Evolutionary conservation across 2,797 vertebrate genomes (phyloP), one percentile per base, ranked within the genome.

Genomic region (Oceanodroma leucorhoa): DNA sequence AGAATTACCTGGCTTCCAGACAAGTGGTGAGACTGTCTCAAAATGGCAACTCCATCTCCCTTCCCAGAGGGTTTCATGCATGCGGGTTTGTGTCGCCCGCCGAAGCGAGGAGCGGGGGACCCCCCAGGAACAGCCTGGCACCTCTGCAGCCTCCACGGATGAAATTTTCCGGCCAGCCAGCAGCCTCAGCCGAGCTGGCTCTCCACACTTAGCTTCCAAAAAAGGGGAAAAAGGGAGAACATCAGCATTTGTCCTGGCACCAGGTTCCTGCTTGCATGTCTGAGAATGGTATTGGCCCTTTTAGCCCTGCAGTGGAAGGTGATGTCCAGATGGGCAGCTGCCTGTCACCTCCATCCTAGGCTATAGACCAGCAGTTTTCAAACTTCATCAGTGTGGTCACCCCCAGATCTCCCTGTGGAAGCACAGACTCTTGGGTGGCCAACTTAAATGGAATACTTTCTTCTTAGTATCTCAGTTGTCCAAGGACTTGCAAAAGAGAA

Each of bases 1-100:
- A 83, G 91, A 95, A 93, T 78, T 45, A 43, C 65, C 92, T 71
- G 32, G 91, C 83, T 97, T 83, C 80, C 55, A 88, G 89, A 87
- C 93, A 97, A 91, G 24, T 6, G 48, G 32, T 64, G 85, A 95
- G 83, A 53, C 5, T 10, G 43, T 32, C 61, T 88, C 51, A 53
- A 65, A 79, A 75, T 36, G 51, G 93, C 94, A 96, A 64, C 24
- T 34, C 50, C 29, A 5, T 71, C 84, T 86, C 24, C 38, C 87
- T 90, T 75, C 41, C 64, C 1, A 0, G 64, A 87, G 54, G 61
- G 29, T 58, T 94, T 89, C 46, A 32, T 2, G 29, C 36, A 40
- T 0, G 0, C 2, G 30, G 38, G 66, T 86, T 87, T 82, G 89
- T 81, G 94, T 67, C n/a, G 10, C 13, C 71, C 2, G 0, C 5